Evolutionary conservation across 2,888 invertebrate genomes (phyloP), one percentile per base, ranked within the genome.

Genomic region (Strigamia crassipes): DNA sequence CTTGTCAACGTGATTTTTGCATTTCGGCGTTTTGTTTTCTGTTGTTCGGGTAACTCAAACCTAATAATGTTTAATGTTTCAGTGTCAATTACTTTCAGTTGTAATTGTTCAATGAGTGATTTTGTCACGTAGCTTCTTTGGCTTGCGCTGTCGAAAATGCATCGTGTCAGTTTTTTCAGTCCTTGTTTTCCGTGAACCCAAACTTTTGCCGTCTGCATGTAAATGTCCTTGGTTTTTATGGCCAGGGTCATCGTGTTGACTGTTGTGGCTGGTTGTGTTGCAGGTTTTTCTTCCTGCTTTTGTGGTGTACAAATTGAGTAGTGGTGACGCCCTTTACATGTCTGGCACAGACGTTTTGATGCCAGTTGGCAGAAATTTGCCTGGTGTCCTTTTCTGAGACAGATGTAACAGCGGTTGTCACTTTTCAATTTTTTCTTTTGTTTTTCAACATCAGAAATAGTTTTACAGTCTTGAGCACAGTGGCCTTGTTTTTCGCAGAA

Each of bases 401-500:
- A 66, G 9, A 21, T 10, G 15, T 10, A 66, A 23, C 66, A 66
- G 8, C 66, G 8, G 10, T 66, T 66, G 18, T 6, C 15, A 13
- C n/a, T 10, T 15, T n/a, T 9, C 8, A 66, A 18, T 23, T 23
- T 66, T 8, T 66, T 66, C n/a, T 66, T 66, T 66, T 18, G 9
- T 6, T 66, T 18, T 66, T 66, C 66, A 66, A 66, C n/a, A 18
- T 66, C n/a, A 18, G 15, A 9, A 10, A 66, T 9, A 9, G 66
- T 66, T 66, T 66, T 23, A 15, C 66, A 66, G 18, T n/a, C 66
- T 66, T 66, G 66, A 10, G 66, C 66, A 10, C 66, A 66, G 18
- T 66, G 66, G 23, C 15, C 8, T 23, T 6, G 9, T 23, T 66
- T 23, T 8, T 21, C 66, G 66, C 66, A 66, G 15, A 10, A 66